These are phyloP conservation scores for Coelopa pilipes DNA, from an alignment of 2,888 invertebrate species.

Conservation along the genomic window DNA sequence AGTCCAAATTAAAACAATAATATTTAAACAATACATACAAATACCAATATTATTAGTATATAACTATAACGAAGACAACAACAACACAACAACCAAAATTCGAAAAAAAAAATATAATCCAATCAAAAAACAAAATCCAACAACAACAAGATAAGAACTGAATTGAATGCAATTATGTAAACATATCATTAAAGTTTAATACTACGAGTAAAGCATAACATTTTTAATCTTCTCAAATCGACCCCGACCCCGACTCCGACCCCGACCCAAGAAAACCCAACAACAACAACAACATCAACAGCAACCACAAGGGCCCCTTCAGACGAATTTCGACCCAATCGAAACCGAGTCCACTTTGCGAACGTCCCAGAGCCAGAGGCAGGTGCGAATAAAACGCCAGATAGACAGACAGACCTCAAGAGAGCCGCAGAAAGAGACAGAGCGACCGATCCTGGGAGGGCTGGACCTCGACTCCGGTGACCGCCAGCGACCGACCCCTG, in stretches of 20 bases:
- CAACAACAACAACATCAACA: no score
- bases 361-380: no score
- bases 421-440: no score
- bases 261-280: constrained; percentile 5
- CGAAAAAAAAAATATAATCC: no score
- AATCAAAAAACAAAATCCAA: not conserved
- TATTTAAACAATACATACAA: not conserved
- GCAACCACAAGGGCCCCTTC: not conserved
- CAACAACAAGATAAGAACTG: constrained; percentile 12
- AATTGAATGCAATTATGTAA: constrained; percentile 36
- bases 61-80: constrained; percentile 4
- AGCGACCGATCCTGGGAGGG: no score
- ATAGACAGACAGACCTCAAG: no score
- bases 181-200: constrained; percentile 35
- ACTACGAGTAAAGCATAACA: constrained; percentile 17
- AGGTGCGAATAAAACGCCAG: no score
- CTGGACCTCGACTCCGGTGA: no score
- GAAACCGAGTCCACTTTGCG: no score
- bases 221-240: not conserved
- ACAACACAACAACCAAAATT: constrained; percentile 11
- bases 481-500: no score
- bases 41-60: not conserved
- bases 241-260: not conserved
- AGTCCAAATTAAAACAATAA: constrained; percentile 36
- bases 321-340: not conserved